Base-by-base conservation (phyloP, 2,888 invertebrate species). In the Sphinx pinastri region DNA sequence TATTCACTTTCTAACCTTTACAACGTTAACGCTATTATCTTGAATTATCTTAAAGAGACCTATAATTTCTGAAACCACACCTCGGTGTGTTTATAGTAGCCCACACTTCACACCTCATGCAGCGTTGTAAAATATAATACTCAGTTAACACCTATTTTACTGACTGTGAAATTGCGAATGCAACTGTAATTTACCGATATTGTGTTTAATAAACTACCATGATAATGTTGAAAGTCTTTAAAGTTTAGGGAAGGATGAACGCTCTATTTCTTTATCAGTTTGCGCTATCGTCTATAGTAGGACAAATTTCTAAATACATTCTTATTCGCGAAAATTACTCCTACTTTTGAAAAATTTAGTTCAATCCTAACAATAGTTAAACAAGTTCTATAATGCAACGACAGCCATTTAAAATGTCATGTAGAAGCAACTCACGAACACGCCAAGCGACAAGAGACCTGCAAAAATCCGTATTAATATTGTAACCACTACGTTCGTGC, bases 31-130 rank as follows among this genome's bases (percentile, higher is more conserved):
- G 13, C 51, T 7, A 51, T 11, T 13, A 51, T 13, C 51, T 55
- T 55, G 19, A 51, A 51, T 11, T 13, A 51, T 13, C 51, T 55
- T 55, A 55, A 55, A 60, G 38, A 38, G 77, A 78, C 74, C 76
- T 76, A 73, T 60, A 47, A 60, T 38, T 45, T 59, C 45, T 59
- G 1, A 60, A 60, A 47, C 16, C 45, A 47, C 38, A 60, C 45
- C 10, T 47, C 14, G 60, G 16, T 38, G 60, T 45, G 47, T 16
- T 60, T 45, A 60, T 60, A n/a, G 47, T 60, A 55, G 19, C 11
- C 19, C 11, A 55, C 55, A 55, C 55, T 55, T 55, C 19, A 19
- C 55, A 55, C 55, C 55, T 55, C 55, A 25, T 55, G 11, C 55
- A 0, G 55, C 16, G 55, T 55, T 55, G 55, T 55, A 55, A 55